A percentile compares a stretch with the other conserved stretches of the same genome.
These are phyloP conservation scores for Allygus modestus DNA, from an alignment of 2,888 invertebrate genomes.

Conservation along the genomic window DNA sequence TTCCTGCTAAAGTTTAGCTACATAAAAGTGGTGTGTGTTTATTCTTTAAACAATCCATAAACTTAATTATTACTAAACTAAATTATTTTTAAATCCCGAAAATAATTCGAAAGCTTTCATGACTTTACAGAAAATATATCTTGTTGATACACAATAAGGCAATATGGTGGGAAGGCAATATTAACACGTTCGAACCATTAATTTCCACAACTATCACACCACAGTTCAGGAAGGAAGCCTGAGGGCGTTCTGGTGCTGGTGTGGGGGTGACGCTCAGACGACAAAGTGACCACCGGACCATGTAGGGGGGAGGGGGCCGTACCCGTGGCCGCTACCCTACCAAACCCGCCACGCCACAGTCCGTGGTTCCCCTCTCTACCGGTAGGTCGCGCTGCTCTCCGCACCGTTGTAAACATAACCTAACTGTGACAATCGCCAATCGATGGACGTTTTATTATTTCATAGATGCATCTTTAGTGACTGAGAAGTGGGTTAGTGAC, in stretches of 20 bases:
- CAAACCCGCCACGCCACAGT: not conserved
- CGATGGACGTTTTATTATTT: conserved; percentile 4
- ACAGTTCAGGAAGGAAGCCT: not conserved
- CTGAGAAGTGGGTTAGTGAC: conserved; percentile 36
- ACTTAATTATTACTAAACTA: too few relatives aligned
- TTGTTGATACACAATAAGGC: too few relatives aligned
- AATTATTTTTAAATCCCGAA: too few relatives aligned
- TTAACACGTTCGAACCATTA: too few relatives aligned
- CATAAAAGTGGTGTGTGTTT: too few relatives aligned
- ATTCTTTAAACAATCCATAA: too few relatives aligned
- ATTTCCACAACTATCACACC: not conserved
- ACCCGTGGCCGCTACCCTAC: not conserved
- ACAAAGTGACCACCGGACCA: conserved; percentile 15
- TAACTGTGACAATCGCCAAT: not conserved
- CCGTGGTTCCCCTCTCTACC: conserved; percentile 11
- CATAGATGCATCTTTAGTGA: conserved; percentile 11
- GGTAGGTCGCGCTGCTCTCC: conserved; percentile 13
- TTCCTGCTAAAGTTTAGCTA: too few relatives aligned
- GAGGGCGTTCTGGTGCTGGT: too few relatives aligned
- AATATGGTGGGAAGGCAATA: too few relatives aligned
- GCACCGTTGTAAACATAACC: conserved; percentile 4
- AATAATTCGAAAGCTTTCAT: too few relatives aligned
- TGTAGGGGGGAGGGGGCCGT: not conserved
- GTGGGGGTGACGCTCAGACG: not conserved
- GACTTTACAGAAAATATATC: too few relatives aligned